These are phyloP conservation scores for Pelagia noctiluca DNA, from an alignment of 30 jellyfish, hydroid and myxozoan genomes.

Conservation along the genomic window DNA sequence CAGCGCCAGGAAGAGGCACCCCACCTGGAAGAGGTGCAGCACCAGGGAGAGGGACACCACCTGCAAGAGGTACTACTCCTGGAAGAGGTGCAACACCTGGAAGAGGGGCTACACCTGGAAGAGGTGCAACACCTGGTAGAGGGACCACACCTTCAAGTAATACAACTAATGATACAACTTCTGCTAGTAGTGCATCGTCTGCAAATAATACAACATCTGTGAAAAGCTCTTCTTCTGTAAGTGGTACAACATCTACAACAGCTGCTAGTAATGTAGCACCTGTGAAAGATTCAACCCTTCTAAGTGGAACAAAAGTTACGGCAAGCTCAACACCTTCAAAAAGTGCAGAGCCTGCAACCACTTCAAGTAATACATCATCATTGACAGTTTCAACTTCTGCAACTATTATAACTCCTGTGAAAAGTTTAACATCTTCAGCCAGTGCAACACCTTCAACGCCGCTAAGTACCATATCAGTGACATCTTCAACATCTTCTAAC, in stretches of 20 bases:
- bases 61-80: conserved; percentile 35
- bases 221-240: conserved; percentile 3
- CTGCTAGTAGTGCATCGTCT: conserved; percentile 15
- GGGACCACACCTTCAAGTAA: conserved; percentile 58
- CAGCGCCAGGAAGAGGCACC: conserved; percentile 22
- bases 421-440: too few species aligned
- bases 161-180: neutral
- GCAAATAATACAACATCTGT: conserved; percentile 25
- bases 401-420: too few species aligned
- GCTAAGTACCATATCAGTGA: too few species aligned
- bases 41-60: conserved; percentile 19
- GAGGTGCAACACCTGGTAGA: conserved; percentile 32
- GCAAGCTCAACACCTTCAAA: too few species aligned
- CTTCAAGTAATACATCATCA: too few species aligned
- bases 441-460: too few species aligned
- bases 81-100: conserved; percentile 63
- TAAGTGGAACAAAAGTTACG: conserved; percentile 8
- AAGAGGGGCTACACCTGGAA: neutral
- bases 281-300: neutral
- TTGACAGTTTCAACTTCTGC: too few species aligned
- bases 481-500: too few species aligned
- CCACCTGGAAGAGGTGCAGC: conserved; percentile 1
- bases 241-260: conserved; percentile 32
- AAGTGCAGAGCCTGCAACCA: too few species aligned
- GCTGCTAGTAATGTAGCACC: conserved; percentile 10